Evolutionary conservation across 2,888 invertebrate species (phyloP), one percentile per base, ranked within the genome.

Genomic region (Stenichneumon culpator): DNA sequence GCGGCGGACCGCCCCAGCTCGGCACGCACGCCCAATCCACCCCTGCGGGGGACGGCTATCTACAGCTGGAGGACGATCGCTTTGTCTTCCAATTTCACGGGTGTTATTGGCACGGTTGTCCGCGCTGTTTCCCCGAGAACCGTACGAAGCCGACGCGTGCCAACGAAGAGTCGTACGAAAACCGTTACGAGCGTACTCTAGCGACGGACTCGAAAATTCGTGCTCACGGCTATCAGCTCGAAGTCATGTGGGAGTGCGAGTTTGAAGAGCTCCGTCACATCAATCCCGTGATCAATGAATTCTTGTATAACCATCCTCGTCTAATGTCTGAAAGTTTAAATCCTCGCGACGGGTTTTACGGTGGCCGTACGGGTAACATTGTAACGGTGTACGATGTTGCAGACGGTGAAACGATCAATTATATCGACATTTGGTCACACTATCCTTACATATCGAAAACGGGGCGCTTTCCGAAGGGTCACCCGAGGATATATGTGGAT

Each of bases 281-380:
- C 9, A 25, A 67, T n/a, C 19, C 57, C 6, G 2, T 7, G 2
- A n/a, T 68, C 3, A 4, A 25, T 7, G 50, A 7, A 16, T 73
- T 19, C 25, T 16, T 81, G 14, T 19, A 36, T 11, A 25, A 25
- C 3, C 54, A 63, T 28, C 5, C 14, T 1, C 16, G 52, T 39
- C 39, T 68, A 14, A 16, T 3, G 22, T n/a, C 28, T 4, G 60
- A 19, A 11, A 54, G 47, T 1, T 9, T 79, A 1, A 72, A 79
- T 28, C 83, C 68, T 19, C 72, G 78, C 19, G 79, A 90, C 72
- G 86, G 86, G 0, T 90, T 91, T 79, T 90, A 82, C 73, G 90
- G 90, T 7, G 92, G 90, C 16, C 81, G 91, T 9, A 90, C 90
- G 4, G 88, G 85, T 47, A 88, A 88, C 32, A 79, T 63, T n/a